Conservation (phyloP, 2,113 vertebrate species). For the Mastomys natalensis region DNA sequence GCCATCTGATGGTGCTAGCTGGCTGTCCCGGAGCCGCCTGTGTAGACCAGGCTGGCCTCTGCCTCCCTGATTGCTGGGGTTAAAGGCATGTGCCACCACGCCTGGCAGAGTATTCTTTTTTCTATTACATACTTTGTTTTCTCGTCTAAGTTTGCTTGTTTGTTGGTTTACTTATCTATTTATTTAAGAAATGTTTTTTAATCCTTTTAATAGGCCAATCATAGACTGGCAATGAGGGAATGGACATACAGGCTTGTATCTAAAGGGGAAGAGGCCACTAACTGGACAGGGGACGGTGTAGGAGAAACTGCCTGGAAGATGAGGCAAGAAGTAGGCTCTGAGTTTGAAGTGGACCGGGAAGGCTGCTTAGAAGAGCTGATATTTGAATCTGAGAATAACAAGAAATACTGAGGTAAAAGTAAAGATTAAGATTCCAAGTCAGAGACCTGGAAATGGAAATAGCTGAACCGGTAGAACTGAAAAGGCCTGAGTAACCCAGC, state of each 20-base stretch:
- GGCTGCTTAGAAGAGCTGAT: not conserved
- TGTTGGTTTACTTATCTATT: not conserved
- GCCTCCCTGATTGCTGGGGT: not conserved
- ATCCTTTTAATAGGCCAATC: not conserved
- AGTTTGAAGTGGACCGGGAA: not conserved
- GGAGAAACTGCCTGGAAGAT: not conserved
- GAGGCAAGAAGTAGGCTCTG: not conserved
- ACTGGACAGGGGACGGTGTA: not conserved
- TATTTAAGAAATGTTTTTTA: not conserved
- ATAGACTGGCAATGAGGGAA: not conserved
- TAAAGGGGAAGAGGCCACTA: not conserved
- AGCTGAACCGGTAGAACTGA: not conserved
- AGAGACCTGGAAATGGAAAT: not conserved
- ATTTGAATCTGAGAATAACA: constrained; percentile 14
- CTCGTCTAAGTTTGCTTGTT: not conserved
- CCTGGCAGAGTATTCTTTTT: not conserved
- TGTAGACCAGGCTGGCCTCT: not conserved
- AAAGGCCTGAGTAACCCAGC: not conserved
- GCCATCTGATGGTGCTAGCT: not conserved
- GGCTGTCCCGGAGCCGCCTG: too few relatives aligned
- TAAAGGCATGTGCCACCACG: not conserved
- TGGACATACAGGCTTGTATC: not conserved
- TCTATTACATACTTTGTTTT: not conserved
- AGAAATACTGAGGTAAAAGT: not conserved
- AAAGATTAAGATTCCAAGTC: not conserved